Percentiles rank a stretch among this genome's conserved stretches.
Evolutionary conservation across 2,888 invertebrate genomes (phyloP).

Genomic region (Aradus depressus): DNA sequence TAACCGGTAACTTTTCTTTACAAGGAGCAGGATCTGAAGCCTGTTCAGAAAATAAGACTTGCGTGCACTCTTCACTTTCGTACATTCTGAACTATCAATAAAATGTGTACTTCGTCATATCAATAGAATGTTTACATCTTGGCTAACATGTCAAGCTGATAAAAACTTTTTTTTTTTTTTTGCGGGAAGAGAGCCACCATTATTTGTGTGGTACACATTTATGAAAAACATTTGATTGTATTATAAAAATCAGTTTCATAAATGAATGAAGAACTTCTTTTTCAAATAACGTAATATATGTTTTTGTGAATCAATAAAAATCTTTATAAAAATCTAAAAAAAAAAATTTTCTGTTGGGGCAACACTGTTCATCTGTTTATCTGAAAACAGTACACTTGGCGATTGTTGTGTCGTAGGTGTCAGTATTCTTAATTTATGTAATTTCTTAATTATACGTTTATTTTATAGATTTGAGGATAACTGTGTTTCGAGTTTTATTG

Average conservation of each 20-base stretch:
- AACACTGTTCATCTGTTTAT: conserved; percentile 14
- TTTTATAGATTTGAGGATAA: too few relatives aligned
- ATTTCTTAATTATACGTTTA: too few relatives aligned
- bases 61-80: conserved; percentile 3
- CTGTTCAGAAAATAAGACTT: conserved; percentile 6
- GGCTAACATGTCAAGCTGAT: conserved; percentile 13
- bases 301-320: too few relatives aligned
- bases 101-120: conserved; percentile 3
- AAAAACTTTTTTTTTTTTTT: too few relatives aligned
- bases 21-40: neutral
- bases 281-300: too few relatives aligned
- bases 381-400: neutral
- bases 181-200: conserved; percentile 13
- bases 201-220: neutral
- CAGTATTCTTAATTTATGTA: too few relatives aligned
- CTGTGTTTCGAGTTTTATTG: too few relatives aligned
- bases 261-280: too few relatives aligned
- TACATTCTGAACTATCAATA: conserved; percentile 1
- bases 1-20: conserved; percentile 1
- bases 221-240: neutral
- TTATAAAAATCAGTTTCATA: neutral
- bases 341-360: neutral
- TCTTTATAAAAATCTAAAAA: neutral
- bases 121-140: too few relatives aligned
- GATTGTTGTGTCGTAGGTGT: neutral